These are phyloP conservation scores for Euglossa dilemma DNA, from an alignment of 1,140 invertebrate genomes.

Conservation along the genomic window DNA sequence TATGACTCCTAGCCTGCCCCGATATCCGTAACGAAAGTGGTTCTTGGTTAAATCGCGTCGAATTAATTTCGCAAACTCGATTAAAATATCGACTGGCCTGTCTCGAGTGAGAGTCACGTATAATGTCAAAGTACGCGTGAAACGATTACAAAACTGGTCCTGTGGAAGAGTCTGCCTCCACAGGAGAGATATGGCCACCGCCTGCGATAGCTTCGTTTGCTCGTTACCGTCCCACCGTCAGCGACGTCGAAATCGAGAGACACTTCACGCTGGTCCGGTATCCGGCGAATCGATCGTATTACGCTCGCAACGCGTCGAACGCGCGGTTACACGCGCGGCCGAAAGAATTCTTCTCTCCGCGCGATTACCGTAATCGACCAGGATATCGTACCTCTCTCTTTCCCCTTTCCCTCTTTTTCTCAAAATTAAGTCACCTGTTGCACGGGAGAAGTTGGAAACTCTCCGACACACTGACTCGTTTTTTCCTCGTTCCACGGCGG, in stretches of 20 bases:
- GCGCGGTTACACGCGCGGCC: too few species aligned
- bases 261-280: not conserved
- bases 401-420: not conserved
- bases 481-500: not conserved
- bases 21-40: slow-evolving; percentile 23
- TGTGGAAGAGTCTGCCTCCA: slow-evolving; percentile 43
- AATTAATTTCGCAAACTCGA: slow-evolving; percentile 33
- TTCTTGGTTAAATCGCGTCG: not conserved
- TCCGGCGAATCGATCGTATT: not conserved
- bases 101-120: slow-evolving; percentile 48
- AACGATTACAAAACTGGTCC: slow-evolving; percentile 55
- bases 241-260: too few species aligned
- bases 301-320: not conserved
- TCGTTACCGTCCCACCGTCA: not conserved
- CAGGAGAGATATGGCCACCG: not conserved
- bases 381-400: not conserved
- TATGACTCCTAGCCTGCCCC: not conserved
- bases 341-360: not conserved
- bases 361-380: not conserved
- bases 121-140: slow-evolving; percentile 56
- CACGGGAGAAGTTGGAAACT: not conserved
- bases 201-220: not conserved
- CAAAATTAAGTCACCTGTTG: slow-evolving; percentile 9
- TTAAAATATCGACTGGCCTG: slow-evolving; percentile 36
- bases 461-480: not conserved